These are phyloP conservation scores for Silurus glanis DNA, from an alignment of 2,113 vertebrate genomes.

Conservation along the genomic window DNA sequence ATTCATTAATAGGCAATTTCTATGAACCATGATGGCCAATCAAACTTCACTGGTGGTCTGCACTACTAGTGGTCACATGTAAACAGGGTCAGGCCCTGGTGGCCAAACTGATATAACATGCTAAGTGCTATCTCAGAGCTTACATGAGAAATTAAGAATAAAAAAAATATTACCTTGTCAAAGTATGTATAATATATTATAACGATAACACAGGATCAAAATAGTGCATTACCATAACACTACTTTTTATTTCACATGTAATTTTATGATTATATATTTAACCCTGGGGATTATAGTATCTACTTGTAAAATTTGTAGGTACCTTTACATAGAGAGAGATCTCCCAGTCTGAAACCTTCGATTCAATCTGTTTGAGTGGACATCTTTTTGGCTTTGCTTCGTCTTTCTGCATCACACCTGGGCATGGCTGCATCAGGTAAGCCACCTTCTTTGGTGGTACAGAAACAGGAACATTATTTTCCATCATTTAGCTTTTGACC, in stretches of 20 bases:
- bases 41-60: not conserved
- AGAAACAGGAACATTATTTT: not conserved
- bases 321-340: constrained; percentile 89
- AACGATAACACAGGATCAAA: not conserved
- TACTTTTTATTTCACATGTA: not conserved
- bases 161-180: not conserved
- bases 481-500: constrained; percentile 14
- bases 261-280: not conserved
- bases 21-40: not conserved
- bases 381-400: not conserved
- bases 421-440: not conserved
- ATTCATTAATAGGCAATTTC: no score
- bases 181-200: no score
- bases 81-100: not conserved
- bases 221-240: not conserved
- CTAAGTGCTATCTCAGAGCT: not conserved
- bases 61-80: not conserved
- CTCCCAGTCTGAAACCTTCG: constrained; percentile 58
- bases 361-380: not conserved
- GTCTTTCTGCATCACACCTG: not conserved
- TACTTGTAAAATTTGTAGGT: constrained; percentile 15
- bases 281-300: not conserved
- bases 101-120: not conserved
- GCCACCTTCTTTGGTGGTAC: not conserved
- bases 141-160: not conserved